Percentiles rank a stretch among this genome's conserved stretches.
phyloP scores from a whole-genome alignment of 2,888 invertebrate species.

The Lepidochitona cinerea region DNA sequence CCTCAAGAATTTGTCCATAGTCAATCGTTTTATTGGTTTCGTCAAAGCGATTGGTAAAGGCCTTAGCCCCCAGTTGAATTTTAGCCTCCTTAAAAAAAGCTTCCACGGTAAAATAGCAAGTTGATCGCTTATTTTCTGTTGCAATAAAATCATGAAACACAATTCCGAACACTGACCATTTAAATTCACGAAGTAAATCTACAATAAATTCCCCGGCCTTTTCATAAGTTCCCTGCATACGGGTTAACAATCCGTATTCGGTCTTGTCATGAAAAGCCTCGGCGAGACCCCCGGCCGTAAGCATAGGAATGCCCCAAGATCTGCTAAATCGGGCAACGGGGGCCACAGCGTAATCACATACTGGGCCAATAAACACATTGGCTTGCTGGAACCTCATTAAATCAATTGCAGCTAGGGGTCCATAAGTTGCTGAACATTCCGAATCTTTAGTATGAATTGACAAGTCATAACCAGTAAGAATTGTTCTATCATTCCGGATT shows the following conservation, averaged over 20 bases:
- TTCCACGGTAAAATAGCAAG: slow-evolving; percentile 81
- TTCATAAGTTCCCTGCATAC: slow-evolving; percentile 38
- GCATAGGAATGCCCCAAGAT: slow-evolving; percentile 88
- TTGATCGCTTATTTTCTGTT: slow-evolving; percentile 16
- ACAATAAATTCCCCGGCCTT: slow-evolving; percentile 30
- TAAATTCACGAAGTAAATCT: slow-evolving; percentile 25
- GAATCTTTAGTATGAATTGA: slow-evolving; percentile 35
- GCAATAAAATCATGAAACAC: slow-evolving; percentile 32
- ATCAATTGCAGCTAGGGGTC: slow-evolving; percentile 42
- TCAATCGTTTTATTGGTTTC: neutral
- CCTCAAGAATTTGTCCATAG: neutral
- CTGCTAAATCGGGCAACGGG: slow-evolving; percentile 89
- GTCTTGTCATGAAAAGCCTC: slow-evolving; percentile 40
- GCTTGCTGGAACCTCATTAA: slow-evolving; percentile 28
- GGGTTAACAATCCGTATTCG: slow-evolving; percentile 82
- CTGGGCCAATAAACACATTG: slow-evolving; percentile 46
- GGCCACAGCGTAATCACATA: slow-evolving; percentile 79
- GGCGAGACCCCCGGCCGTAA: slow-evolving; percentile 74
- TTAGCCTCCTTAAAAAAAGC: slow-evolving; percentile 77
- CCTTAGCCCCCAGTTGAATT: slow-evolving; percentile 10
- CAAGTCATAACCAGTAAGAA: slow-evolving; percentile 9
- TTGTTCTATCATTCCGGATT: slow-evolving; percentile 14
- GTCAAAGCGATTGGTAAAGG: neutral
- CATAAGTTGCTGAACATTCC: slow-evolving; percentile 37
- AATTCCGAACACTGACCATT: slow-evolving; percentile 34